A percentile compares a stretch with the other conserved stretches of the same genome.
phyloP scores from a whole-genome alignment of 2,113 vertebrate genomes.

The Acanthisitta chloris region DNA sequence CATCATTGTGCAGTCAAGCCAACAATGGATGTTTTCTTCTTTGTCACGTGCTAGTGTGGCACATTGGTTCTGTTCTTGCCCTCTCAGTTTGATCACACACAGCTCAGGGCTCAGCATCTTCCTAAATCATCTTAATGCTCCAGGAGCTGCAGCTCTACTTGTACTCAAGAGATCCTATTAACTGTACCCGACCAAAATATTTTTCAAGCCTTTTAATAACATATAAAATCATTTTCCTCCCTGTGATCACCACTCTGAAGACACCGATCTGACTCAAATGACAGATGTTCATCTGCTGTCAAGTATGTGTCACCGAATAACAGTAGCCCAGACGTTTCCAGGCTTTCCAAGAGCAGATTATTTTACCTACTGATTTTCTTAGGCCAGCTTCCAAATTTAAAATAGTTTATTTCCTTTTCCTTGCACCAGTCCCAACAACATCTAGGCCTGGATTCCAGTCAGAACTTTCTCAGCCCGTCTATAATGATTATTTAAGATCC shows the following conservation, averaged over 20 bases:
- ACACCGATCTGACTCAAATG: not conserved
- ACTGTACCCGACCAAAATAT: not conserved
- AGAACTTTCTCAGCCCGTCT: not conserved
- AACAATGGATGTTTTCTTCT: not conserved
- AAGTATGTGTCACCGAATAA: not conserved
- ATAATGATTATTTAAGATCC: not conserved
- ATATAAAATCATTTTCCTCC: not conserved
- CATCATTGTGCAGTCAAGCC: not conserved
- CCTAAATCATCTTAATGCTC: not conserved
- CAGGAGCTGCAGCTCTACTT: not conserved
- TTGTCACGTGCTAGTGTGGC: fast-evolving
- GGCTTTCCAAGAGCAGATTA: not conserved
- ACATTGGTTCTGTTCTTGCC: not conserved
- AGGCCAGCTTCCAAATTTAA: not conserved
- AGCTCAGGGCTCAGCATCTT: not conserved
- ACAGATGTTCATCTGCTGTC: not conserved
- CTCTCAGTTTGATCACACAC: not conserved
- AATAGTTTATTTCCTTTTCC: not conserved
- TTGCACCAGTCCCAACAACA: not conserved
- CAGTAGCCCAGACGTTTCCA: not conserved
- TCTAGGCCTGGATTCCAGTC: not conserved
- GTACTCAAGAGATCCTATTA: not conserved
- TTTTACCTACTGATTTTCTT: not conserved
- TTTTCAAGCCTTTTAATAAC: not conserved
- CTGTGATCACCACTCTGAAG: not conserved